Conservation (phyloP, 1,140 invertebrate species). For the Drosophila murphyi region DNA sequence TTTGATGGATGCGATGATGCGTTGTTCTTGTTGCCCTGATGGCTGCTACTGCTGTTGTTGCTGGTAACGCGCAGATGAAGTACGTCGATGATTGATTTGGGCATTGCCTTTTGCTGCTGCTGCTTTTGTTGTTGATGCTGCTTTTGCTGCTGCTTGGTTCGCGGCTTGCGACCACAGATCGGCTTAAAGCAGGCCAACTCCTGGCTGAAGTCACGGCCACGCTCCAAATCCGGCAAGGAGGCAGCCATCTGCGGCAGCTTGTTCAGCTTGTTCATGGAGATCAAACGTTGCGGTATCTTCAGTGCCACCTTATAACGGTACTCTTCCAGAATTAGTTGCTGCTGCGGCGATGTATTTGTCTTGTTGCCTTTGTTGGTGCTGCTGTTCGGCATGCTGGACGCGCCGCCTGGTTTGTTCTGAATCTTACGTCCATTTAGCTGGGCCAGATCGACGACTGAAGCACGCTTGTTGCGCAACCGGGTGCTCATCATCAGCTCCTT, state of each 20-base stretch:
- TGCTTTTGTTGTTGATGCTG: constrained; percentile 27
- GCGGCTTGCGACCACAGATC: constrained; percentile 27
- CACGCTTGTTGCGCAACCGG: constrained; percentile 59
- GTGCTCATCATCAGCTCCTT: constrained; percentile 67
- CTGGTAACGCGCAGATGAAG: constrained; percentile 74
- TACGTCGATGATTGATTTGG: constrained; percentile 81
- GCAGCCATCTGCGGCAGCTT: constrained; percentile 87
- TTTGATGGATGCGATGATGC: neutral
- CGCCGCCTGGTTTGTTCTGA: constrained; percentile 13
- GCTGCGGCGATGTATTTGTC: constrained; percentile 47
- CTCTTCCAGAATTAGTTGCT: constrained; percentile 86
- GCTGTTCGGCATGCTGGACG: neutral
- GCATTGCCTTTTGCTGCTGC: constrained; percentile 38
- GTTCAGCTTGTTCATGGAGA: constrained; percentile 88
- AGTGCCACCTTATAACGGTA: constrained; percentile 92
- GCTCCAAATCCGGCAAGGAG: constrained; percentile 90
- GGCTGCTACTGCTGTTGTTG: constrained; percentile 45
- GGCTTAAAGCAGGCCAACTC: constrained; percentile 59
- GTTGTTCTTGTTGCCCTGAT: constrained; percentile 81
- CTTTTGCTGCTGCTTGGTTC: constrained; percentile 15
- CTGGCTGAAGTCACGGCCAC: constrained; percentile 45
- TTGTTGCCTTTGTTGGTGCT: constrained; percentile 13
- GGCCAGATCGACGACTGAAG: constrained; percentile 17
- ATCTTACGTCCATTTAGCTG: constrained; percentile 55
- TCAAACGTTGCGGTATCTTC: constrained; percentile 90